Percentiles rank a stretch among this genome's conserved stretches.
Conservation (phyloP, 2,888 invertebrate species). For the Charanyca ferruginea region DNA sequence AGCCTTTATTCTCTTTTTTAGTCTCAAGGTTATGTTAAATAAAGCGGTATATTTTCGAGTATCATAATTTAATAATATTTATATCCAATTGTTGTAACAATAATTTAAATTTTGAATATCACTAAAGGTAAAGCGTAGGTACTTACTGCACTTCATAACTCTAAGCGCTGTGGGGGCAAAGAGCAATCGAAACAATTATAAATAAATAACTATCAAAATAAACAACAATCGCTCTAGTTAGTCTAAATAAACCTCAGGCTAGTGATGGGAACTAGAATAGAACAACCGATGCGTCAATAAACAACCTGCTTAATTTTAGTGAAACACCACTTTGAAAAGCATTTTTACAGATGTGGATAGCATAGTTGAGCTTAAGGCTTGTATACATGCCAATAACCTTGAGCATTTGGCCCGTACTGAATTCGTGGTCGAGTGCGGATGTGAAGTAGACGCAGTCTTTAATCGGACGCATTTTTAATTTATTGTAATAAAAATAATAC, state of each 20-base stretch:
- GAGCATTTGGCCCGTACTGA: too few relatives aligned
- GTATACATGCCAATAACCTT: too few relatives aligned
- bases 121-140: background rate
- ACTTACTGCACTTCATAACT: slow-evolving; percentile 2
- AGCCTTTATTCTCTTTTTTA: slow-evolving; percentile 6
- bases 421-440: too few relatives aligned
- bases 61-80: background rate
- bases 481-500: too few relatives aligned
- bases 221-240: background rate
- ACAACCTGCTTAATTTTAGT: background rate
- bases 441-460: too few relatives aligned
- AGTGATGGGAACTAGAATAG: slow-evolving; percentile 22
- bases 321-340: slow-evolving; percentile 1
- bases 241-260: slow-evolving; percentile 13
- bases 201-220: slow-evolving; percentile 39
- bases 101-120: too few relatives aligned
- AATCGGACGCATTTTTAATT: too few relatives aligned
- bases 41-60: background rate
- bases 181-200: slow-evolving; percentile 6
- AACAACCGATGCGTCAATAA: slow-evolving; percentile 16
- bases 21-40: background rate
- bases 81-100: background rate
- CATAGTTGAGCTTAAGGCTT: background rate
- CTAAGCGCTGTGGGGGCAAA: background rate
- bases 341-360: background rate